phyloP scores from a whole-genome alignment of 2,113 vertebrate species.

The Engystomops pustulosus region DNA sequence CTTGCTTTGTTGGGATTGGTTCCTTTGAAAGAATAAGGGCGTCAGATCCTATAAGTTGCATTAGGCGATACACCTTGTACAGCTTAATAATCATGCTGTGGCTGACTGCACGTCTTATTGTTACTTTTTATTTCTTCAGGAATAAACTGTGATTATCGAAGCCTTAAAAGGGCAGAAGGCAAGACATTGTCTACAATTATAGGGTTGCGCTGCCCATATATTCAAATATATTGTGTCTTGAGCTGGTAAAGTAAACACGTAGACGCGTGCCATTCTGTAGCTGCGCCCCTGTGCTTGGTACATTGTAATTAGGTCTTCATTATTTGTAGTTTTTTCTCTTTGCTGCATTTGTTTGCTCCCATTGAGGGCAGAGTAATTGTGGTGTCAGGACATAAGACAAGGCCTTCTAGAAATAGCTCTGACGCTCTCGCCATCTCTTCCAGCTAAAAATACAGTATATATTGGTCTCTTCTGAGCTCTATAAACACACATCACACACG shows the following conservation, averaged over 20 bases:
- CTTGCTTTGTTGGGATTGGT: too few relatives aligned
- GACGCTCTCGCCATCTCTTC: too few relatives aligned
- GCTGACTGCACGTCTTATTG: not conserved
- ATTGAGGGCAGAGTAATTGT: not conserved
- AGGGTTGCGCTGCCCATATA: too few relatives aligned
- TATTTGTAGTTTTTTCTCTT: not conserved
- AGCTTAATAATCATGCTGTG: not conserved
- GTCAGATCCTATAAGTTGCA: too few relatives aligned
- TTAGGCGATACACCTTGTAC: not conserved
- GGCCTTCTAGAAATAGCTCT: conserved; percentile 9
- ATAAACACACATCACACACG: conserved; percentile 35
- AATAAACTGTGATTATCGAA: conserved; percentile 21
- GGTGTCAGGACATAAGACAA: not conserved
- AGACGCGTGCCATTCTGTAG: too few relatives aligned
- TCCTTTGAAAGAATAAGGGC: too few relatives aligned
- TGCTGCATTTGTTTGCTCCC: not conserved
- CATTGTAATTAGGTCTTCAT: not conserved
- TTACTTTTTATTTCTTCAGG: conserved; percentile 8
- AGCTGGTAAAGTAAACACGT: not conserved
- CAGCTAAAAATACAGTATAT: conserved; percentile 14
- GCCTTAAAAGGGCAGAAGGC: conserved; percentile 24
- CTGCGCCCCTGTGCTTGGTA: not conserved
- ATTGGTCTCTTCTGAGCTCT: conserved; percentile 23
- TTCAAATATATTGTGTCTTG: not conserved
- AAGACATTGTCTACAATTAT: not conserved